A percentile compares a stretch with the other conserved stretches of the same genome.
These are phyloP conservation scores for Amazona guildingii DNA, from an alignment of 2,113 vertebrate species.

Conservation along the genomic window DNA sequence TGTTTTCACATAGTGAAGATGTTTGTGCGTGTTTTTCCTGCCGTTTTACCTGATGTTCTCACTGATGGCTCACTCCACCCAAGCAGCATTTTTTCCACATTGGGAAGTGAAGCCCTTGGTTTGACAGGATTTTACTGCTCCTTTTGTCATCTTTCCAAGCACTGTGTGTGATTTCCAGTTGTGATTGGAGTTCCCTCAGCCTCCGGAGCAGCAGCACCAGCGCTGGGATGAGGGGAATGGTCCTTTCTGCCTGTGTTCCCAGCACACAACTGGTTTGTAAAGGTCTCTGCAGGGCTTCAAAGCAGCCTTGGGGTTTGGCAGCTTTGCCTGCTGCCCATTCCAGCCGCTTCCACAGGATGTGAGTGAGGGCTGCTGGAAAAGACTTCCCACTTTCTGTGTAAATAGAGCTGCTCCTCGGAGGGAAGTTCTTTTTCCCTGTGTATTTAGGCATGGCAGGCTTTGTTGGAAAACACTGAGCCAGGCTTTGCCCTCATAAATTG, in stretches of 20 bases:
- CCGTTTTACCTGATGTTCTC: neutral
- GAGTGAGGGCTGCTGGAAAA: neutral
- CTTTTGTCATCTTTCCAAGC: neutral
- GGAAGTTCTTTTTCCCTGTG: neutral
- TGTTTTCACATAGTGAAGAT: neutral
- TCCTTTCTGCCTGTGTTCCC: neutral
- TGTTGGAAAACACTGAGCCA: neutral
- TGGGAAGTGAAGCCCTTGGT: neutral
- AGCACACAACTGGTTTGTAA: fast-evolving
- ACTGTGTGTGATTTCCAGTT: fast-evolving
- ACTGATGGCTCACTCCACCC: neutral
- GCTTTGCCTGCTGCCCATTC: neutral
- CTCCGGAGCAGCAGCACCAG: neutral
- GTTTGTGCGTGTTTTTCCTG: neutral
- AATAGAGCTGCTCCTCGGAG: neutral
- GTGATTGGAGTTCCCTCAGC: neutral
- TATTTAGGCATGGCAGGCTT: neutral
- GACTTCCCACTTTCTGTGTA: slow-evolving; percentile 1
- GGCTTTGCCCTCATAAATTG: neutral
- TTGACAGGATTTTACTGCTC: neutral
- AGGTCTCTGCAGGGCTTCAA: neutral
- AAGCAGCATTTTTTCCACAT: neutral
- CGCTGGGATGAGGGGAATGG: neutral
- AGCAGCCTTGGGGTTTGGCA: fast-evolving
- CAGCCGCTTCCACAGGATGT: slow-evolving; percentile 24